Evolutionary conservation across 2,113 vertebrate species (phyloP).

Genomic region (Silurus glanis): DNA sequence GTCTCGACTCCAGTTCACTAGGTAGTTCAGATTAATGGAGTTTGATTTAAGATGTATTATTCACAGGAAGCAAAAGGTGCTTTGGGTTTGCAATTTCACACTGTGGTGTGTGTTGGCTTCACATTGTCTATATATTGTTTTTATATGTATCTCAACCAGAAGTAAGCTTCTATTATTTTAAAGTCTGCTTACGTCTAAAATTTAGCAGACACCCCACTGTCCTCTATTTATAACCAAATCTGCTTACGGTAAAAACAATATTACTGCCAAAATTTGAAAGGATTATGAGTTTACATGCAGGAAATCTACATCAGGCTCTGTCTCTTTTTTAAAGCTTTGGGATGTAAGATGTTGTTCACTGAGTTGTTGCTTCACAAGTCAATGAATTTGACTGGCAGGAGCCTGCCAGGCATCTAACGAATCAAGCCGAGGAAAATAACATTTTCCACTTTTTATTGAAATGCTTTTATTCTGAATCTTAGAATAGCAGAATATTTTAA

Average conservation of each 20-base stretch:
- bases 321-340: background rate
- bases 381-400: background rate
- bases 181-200: background rate
- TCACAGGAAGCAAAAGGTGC: background rate
- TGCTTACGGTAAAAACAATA: background rate
- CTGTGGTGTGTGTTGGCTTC: background rate
- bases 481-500: background rate
- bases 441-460: background rate
- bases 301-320: background rate
- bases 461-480: background rate
- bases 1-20: background rate
- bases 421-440: background rate
- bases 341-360: background rate
- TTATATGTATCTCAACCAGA: background rate
- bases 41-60: background rate
- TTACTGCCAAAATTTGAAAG: background rate
- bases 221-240: background rate
- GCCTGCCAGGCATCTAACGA: background rate
- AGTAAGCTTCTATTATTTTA: background rate
- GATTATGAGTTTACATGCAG: background rate
- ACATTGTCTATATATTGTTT: background rate
- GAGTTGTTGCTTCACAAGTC: background rate
- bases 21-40: background rate
- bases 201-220: background rate
- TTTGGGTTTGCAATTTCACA: background rate